Conservation (phyloP, 37 sponge, comb jelly and placozoan genomes). For the Dysidea cf. avara region DNA sequence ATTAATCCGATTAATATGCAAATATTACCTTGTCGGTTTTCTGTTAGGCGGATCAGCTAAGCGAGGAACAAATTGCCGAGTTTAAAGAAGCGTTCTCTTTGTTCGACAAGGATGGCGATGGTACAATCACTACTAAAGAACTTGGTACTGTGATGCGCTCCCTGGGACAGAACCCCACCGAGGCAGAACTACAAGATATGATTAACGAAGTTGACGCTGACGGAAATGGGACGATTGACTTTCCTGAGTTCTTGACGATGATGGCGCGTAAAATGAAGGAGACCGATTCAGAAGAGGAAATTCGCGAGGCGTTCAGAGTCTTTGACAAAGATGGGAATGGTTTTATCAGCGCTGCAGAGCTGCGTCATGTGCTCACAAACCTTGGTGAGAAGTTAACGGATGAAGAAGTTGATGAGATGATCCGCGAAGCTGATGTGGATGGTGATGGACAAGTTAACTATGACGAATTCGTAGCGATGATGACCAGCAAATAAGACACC, state of each 20-base stretch:
- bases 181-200: constrained; percentile 74
- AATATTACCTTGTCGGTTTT: no score
- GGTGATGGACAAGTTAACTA: constrained; percentile 99
- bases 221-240: constrained; percentile 99
- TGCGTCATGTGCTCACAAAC: constrained; percentile 98
- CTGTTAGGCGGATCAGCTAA: constrained; percentile 11
- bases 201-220: constrained; percentile 88
- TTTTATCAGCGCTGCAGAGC: constrained; percentile 97
- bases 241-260: constrained; percentile 98
- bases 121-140: constrained; percentile 73
- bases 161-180: constrained; percentile 77
- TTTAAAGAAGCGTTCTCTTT: constrained; percentile 78
- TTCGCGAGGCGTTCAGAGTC: constrained; percentile 96
- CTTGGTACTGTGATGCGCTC: constrained; percentile 82
- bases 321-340: constrained; percentile 99
- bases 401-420: constrained; percentile 99
- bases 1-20: no score
- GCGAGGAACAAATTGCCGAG: constrained; percentile 68
- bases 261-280: constrained; percentile 99
- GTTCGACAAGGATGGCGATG: constrained; percentile 85
- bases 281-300: constrained; percentile 96
- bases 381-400: constrained; percentile 99
- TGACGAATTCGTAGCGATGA: constrained; percentile 90
- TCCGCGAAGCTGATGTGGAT: constrained; percentile 98
- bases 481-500: constrained; percentile 78